Evolutionary conservation across 2,797 vertebrate species (phyloP).

Genomic region (Babyrousa celebensis): DNA sequence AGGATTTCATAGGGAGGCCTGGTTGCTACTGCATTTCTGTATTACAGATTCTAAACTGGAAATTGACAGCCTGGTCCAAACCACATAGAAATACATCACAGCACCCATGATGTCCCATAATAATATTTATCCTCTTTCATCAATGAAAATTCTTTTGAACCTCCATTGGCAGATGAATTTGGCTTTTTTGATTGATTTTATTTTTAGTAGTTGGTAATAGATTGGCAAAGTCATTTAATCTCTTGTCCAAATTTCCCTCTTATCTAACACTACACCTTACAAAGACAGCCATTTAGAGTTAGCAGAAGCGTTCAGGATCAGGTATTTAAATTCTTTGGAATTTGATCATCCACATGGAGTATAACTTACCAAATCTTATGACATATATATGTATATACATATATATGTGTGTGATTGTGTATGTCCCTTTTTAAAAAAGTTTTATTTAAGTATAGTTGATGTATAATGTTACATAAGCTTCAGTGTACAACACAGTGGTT

Average conservation of each 20-base stretch:
- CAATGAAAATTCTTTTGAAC: background rate
- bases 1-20: background rate
- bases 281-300: background rate
- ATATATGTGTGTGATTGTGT: background rate
- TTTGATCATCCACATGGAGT: background rate
- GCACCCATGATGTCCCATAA: background rate
- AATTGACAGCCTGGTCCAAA: background rate
- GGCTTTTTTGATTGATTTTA: background rate
- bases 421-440: background rate
- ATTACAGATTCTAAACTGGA: background rate
- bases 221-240: background rate
- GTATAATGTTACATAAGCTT: background rate
- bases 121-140: conserved; percentile 13
- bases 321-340: conserved; percentile 26
- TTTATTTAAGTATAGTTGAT: background rate
- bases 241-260: background rate
- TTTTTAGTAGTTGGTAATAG: conserved; percentile 13
- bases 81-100: background rate
- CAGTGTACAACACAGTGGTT: background rate
- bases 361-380: background rate
- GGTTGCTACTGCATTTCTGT: background rate
- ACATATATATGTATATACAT: background rate
- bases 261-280: background rate
- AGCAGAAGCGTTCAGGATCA: background rate
- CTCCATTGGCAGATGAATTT: background rate